Base-by-base conservation (phyloP, 2,797 vertebrate species). In the Phyllotis vaccarum region DNA sequence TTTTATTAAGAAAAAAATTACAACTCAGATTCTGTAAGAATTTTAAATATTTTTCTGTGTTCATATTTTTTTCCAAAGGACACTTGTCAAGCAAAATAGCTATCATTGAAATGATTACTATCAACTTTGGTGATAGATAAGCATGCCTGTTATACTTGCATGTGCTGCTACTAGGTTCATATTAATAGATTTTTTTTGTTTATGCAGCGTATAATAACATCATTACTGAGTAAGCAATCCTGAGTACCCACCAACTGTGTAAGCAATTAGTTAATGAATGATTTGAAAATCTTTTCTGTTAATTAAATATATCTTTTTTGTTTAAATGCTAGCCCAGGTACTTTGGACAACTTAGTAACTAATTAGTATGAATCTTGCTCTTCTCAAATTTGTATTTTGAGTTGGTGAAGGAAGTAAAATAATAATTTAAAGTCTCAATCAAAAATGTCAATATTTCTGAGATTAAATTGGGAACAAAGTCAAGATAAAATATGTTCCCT, bases 31-130 rank as follows among this genome's bases (percentile, higher is more conserved):
- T 22, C 37, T 82, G 56, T 16, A 10, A 29, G 82, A 52, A 82
- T 79, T 86, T 19, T 88, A 62, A 89, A 37, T 34, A 56, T 58
- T 81, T 7, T 70, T 83, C 12, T 96, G 8, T 81, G 13, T 89
- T 95, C 43, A 90, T 91, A 37, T 27, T 14, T 83, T 49, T 24
- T 17, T 24, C 21, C 14, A n/a, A 82, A 78, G 68, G 24, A 52
- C 2, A 31, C 14, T 66, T 62, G 27, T 10, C 12, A 66, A 40
- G 9, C 31, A 90, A 68, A 22, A 43, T 14, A 58, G 19, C 37
- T 37, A 4, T 3, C 3, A 46, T 56, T 37, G n/a, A 34, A 52
- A 21, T 31, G 11, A 43, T 1, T 9, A 60, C 21, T 40, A 31
- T 8, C n/a, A 88, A 5, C 72, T 70, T 6, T 14, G 21, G 5